A percentile compares a stretch with the other conserved stretches of the same genome.
Evolutionary conservation across 2,113 vertebrate genomes (phyloP).

Genomic region (Columba livia): DNA sequence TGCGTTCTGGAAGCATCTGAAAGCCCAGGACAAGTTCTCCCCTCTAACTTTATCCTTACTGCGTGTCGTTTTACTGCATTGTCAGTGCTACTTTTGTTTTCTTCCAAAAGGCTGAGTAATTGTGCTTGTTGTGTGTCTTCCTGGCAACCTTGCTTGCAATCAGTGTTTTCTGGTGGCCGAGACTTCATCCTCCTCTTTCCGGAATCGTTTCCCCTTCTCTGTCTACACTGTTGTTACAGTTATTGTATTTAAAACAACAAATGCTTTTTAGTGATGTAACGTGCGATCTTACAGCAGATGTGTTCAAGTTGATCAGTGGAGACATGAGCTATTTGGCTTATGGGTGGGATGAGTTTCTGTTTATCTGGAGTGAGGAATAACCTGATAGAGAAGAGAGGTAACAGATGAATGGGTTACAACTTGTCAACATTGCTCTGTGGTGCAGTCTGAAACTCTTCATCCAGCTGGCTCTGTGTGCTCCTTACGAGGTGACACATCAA

Average conservation of each 20-base stretch:
- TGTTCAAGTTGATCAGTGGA: not conserved
- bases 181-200: not conserved
- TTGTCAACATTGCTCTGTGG: not conserved
- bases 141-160: not conserved
- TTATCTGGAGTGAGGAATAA: not conserved
- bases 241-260: fast-evolving
- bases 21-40: not conserved
- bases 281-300: not conserved
- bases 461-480: not conserved
- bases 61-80: not conserved
- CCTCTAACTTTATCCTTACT: not conserved
- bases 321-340: not conserved
- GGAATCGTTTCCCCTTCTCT: fast-evolving
- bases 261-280: not conserved
- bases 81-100: not conserved
- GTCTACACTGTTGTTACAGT: not conserved
- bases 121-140: not conserved
- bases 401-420: not conserved
- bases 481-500: not conserved
- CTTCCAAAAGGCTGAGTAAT: not conserved
- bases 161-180: not conserved
- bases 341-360: not conserved
- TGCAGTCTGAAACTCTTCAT: not conserved
- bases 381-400: not conserved
- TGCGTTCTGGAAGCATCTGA: not conserved